Evolutionary conservation across 2,888 invertebrate species (phyloP).

Genomic region (Flabesymbios commensalis): DNA sequence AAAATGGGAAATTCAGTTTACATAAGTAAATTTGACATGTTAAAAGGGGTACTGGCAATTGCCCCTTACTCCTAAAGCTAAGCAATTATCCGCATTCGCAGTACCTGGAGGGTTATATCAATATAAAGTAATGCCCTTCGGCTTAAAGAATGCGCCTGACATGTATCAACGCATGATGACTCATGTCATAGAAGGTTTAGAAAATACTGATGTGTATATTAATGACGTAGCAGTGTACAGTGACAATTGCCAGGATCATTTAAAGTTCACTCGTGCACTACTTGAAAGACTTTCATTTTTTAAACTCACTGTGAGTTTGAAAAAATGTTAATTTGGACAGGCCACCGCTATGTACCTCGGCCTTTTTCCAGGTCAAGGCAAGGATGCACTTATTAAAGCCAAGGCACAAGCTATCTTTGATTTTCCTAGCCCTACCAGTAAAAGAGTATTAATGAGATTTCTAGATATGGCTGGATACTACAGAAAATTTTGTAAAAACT

Average conservation of each 20-base stretch:
- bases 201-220: background rate
- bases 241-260: background rate
- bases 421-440: slow-evolving; percentile 12
- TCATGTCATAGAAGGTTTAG: background rate
- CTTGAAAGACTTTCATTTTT: background rate
- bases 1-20: slow-evolving; percentile 34
- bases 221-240: background rate
- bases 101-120: too few relatives aligned
- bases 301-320: slow-evolving; percentile 7
- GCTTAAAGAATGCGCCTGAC: background rate
- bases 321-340: slow-evolving; percentile 16
- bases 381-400: slow-evolving; percentile 10
- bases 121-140: slow-evolving; percentile 12
- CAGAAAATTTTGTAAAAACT: background rate
- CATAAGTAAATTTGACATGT: slow-evolving; percentile 36
- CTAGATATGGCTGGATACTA: slow-evolving; percentile 10
- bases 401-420: slow-evolving; percentile 13
- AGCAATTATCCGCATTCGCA: too few relatives aligned
- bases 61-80: too few relatives aligned
- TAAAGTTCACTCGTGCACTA: background rate
- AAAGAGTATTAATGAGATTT: slow-evolving; percentile 14
- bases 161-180: background rate
- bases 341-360: slow-evolving; percentile 29
- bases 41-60: slow-evolving; percentile 33
- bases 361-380: slow-evolving; percentile 23